phyloP scores from a whole-genome alignment of 2,888 invertebrate genomes.

The Acleris holmiana region DNA sequence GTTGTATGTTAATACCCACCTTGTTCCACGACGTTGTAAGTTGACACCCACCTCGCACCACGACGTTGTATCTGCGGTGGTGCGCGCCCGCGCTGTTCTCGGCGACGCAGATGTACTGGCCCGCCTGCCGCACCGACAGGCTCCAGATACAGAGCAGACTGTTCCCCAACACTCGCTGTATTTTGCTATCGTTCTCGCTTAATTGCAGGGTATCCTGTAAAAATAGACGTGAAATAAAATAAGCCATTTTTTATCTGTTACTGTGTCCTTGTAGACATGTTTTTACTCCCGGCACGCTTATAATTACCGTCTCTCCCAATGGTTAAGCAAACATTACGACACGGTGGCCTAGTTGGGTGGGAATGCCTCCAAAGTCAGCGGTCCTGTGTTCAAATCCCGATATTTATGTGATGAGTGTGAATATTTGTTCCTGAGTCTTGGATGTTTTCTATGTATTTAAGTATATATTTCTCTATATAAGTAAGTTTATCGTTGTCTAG shows the following conservation, averaged over 20 bases:
- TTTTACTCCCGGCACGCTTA: too few species aligned
- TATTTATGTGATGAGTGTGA: too few species aligned
- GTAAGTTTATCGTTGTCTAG: too few species aligned
- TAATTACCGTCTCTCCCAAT: too few species aligned
- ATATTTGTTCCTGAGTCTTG: too few species aligned
- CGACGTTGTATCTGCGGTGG: constrained; percentile 66
- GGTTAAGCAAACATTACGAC: too few species aligned
- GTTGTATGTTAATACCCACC: neutral
- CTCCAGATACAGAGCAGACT: constrained; percentile 72
- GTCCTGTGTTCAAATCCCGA: too few species aligned
- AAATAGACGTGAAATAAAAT: neutral
- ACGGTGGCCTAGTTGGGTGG: too few species aligned
- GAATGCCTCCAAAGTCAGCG: too few species aligned
- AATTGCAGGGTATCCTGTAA: constrained; percentile 65
- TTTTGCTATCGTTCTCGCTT: constrained; percentile 51
- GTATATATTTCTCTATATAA: too few species aligned
- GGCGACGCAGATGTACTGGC: constrained; percentile 85
- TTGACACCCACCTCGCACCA: constrained; percentile 58
- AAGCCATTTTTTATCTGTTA: neutral
- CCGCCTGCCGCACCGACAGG: constrained; percentile 74
- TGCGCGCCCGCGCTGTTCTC: constrained; percentile 80
- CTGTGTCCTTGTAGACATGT: too few species aligned
- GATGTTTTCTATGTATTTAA: too few species aligned
- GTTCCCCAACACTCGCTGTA: constrained; percentile 66
- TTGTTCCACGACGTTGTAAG: neutral